These are phyloP conservation scores for Vollenhovia emeryi DNA, from an alignment of 1,140 invertebrate species.

Conservation along the genomic window DNA sequence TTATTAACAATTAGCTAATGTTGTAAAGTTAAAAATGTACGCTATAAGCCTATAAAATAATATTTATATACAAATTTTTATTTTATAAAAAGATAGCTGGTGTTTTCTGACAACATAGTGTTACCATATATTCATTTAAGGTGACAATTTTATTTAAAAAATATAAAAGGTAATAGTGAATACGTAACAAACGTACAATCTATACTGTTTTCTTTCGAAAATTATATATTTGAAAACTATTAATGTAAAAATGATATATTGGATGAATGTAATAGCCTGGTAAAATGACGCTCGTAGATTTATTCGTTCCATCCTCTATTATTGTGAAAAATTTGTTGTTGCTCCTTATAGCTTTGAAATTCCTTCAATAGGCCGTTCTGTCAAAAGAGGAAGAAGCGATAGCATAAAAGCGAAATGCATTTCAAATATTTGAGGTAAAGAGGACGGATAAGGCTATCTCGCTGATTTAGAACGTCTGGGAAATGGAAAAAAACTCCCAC, in stretches of 20 bases:
- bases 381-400: not conserved
- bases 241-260: not conserved
- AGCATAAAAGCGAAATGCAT: slow-evolving; percentile 2
- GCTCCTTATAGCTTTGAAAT: not conserved
- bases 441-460: not conserved
- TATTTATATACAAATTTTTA: not conserved
- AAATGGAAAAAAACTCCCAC: slow-evolving; percentile 15
- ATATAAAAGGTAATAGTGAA: not conserved
- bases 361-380: not conserved
- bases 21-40: not conserved
- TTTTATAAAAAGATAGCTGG: not conserved
- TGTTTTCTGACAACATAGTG: not conserved
- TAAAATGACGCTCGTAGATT: not conserved
- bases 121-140: not conserved
- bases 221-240: not conserved
- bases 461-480: not conserved
- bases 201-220: not conserved
- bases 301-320: not conserved
- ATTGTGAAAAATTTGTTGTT: not conserved
- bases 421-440: slow-evolving; percentile 1
- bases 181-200: not conserved
- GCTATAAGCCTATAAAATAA: not conserved
- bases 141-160: not conserved
- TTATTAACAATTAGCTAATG: slow-evolving; percentile 4
- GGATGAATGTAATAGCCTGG: not conserved